phyloP scores from a whole-genome alignment of 2,888 invertebrate species.

The Plebejus argus region DNA sequence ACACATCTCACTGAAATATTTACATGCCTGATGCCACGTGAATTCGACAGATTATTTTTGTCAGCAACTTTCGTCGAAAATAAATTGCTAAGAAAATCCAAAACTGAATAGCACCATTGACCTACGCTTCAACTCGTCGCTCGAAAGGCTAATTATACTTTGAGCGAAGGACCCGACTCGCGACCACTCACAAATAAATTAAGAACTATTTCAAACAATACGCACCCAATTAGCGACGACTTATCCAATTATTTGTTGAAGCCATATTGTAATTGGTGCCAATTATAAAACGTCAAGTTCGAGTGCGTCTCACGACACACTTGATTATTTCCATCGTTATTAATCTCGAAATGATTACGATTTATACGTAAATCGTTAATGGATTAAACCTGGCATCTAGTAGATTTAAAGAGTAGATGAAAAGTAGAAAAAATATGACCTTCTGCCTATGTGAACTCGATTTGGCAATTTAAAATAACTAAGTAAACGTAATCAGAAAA shows the following conservation, averaged over 20 bases:
- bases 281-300: conserved; percentile 28
- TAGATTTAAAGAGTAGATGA: too few relatives aligned
- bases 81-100: conserved; percentile 13
- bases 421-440: too few relatives aligned
- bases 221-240: conserved; percentile 43
- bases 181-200: conserved; percentile 43
- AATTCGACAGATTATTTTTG: neutral
- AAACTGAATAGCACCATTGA: conserved; percentile 30
- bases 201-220: conserved; percentile 43
- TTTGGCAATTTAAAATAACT: too few relatives aligned
- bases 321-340: neutral
- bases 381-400: too few relatives aligned
- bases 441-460: too few relatives aligned
- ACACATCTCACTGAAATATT: too few relatives aligned
- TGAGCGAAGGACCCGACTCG: conserved; percentile 40
- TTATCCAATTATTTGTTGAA: conserved; percentile 39
- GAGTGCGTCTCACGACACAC: conserved; percentile 2
- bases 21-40: too few relatives aligned
- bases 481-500: too few relatives aligned
- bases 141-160: conserved; percentile 41
- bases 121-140: conserved; percentile 37
- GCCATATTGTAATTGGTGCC: conserved; percentile 32
- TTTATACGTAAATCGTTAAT: neutral
- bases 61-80: neutral
- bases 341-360: neutral